Conservation (phyloP, 2,888 invertebrate genomes). For the Tinea trinotella region DNA sequence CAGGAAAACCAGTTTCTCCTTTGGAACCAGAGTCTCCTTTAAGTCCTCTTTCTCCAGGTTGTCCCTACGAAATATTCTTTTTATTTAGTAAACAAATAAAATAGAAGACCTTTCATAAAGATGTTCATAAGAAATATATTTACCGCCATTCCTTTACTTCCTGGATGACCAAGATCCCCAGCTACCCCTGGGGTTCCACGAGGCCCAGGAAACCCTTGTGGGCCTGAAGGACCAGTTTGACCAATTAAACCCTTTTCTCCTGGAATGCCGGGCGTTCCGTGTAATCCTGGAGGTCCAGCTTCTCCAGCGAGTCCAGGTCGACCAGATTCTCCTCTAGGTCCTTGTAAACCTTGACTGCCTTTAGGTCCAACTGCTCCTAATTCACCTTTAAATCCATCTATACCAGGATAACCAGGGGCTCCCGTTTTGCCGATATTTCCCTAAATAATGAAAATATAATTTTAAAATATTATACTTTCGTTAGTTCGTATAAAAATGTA, state of each 20-base stretch:
- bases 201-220: constrained; percentile 87
- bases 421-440: constrained; percentile 88
- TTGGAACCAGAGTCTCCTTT: constrained; percentile 85
- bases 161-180: constrained; percentile 81
- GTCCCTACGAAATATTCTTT: constrained; percentile 73
- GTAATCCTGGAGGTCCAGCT: constrained; percentile 78
- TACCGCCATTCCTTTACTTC: constrained; percentile 83
- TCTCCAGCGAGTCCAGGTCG: constrained; percentile 84
- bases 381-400: constrained; percentile 86
- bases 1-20: constrained; percentile 81
- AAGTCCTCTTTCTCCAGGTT: constrained; percentile 82
- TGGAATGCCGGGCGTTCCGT: constrained; percentile 85
- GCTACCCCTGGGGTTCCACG: constrained; percentile 82
- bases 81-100: no score
- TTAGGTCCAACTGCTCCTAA: constrained; percentile 81
- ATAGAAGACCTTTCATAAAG: background rate
- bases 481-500: no score
- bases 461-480: no score
- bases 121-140: constrained; percentile 27
- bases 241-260: constrained; percentile 88
- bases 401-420: constrained; percentile 87
- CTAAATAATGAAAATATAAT: constrained; percentile 37
- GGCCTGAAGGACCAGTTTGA: constrained; percentile 78
- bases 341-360: constrained; percentile 87
- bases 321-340: constrained; percentile 85